Conservation (phyloP, 2,888 invertebrate species). For the Callyntrura sp. region DNA sequence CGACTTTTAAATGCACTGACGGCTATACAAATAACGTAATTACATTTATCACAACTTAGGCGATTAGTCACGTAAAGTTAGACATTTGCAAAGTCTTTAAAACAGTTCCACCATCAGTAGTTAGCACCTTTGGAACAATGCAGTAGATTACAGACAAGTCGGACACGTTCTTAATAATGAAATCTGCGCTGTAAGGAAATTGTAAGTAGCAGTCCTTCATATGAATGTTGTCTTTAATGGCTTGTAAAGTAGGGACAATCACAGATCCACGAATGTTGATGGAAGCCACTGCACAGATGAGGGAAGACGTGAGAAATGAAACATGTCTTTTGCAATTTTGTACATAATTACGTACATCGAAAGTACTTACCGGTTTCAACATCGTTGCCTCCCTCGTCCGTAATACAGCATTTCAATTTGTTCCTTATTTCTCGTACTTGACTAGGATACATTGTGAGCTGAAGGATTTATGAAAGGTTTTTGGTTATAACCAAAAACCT, state of each 20-base stretch:
- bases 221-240: slow-evolving; percentile 31
- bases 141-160: slow-evolving; percentile 71
- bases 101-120: too few relatives aligned
- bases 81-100: too few relatives aligned
- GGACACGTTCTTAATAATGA: slow-evolving; percentile 62
- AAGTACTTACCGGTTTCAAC: slow-evolving; percentile 63
- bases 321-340: not conserved
- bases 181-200: slow-evolving; percentile 63
- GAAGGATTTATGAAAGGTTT: too few relatives aligned
- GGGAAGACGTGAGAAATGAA: too few relatives aligned
- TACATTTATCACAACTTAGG: not conserved
- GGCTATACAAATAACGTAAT: slow-evolving; percentile 43
- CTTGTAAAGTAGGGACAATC: slow-evolving; percentile 52
- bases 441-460: slow-evolving; percentile 71
- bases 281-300: slow-evolving; percentile 62
- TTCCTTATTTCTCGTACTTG: slow-evolving; percentile 62
- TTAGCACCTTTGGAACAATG: slow-evolving; percentile 62
- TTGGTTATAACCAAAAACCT: too few relatives aligned
- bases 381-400: slow-evolving; percentile 51
- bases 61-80: too few relatives aligned
- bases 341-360: not conserved
- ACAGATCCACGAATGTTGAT: slow-evolving; percentile 65
- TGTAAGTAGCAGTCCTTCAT: slow-evolving; percentile 72
- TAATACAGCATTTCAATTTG: slow-evolving; percentile 68
- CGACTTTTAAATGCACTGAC: slow-evolving; percentile 51